A percentile compares a stretch with the other conserved stretches of the same genome.
Evolutionary conservation across 2,113 vertebrate species (phyloP).

Genomic region (Hippocampus mohnikei): DNA sequence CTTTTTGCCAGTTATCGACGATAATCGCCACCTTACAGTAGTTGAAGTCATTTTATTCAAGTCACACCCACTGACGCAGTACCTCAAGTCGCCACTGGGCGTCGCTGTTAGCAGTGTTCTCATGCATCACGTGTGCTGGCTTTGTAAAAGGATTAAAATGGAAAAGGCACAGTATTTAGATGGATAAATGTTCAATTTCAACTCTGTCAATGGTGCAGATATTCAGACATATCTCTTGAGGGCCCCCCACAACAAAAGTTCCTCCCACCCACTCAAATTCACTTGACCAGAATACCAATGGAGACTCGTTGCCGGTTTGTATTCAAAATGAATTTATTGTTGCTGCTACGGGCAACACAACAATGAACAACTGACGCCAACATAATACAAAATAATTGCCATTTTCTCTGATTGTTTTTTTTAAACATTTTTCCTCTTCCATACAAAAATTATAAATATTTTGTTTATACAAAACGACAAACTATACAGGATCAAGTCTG

Average conservation of each 20-base stretch:
- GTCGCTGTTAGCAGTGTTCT: conserved; percentile 40
- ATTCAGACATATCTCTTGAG: conserved; percentile 7
- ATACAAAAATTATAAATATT: conserved; percentile 81
- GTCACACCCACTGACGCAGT: neutral
- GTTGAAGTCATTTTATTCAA: neutral
- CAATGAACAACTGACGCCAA: conserved; percentile 66
- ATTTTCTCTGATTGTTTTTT: conserved; percentile 36
- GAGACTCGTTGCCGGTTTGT: conserved; percentile 35
- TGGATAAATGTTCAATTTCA: conserved; percentile 4
- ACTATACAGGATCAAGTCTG: conserved; percentile 67
- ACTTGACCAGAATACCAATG: conserved; percentile 45
- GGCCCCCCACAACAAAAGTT: no score
- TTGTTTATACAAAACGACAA: conserved; percentile 73
- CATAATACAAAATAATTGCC: conserved; percentile 74
- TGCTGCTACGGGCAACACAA: conserved; percentile 67
- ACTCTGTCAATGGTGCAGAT: neutral
- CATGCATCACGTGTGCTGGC: neutral
- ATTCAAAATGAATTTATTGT: conserved; percentile 76
- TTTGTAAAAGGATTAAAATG: conserved; percentile 26
- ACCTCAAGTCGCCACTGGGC: conserved; percentile 38
- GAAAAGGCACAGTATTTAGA: conserved; percentile 13
- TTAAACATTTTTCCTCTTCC: conserved; percentile 48
- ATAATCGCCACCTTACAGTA: neutral
- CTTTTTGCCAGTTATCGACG: neutral
- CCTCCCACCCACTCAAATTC: conserved; percentile 23